These are phyloP conservation scores for Balanococcus diminutus DNA, from an alignment of 2,888 invertebrate species.

Conservation along the genomic window DNA sequence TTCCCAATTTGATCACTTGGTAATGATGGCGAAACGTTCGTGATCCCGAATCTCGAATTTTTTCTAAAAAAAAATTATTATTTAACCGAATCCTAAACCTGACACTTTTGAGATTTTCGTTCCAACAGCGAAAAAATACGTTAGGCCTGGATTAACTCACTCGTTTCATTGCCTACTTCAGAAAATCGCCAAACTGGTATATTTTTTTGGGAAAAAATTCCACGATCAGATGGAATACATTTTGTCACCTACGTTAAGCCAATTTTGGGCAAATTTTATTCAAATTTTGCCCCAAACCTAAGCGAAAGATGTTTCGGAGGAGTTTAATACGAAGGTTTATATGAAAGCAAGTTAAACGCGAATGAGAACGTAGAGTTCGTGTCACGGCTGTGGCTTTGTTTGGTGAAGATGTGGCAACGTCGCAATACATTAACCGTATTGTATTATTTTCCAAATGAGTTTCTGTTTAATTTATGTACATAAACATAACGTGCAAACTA, in stretches of 20 bases:
- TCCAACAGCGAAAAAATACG: not conserved
- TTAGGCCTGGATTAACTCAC: not conserved
- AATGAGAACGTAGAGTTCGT: not conserved
- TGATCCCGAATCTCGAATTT: not conserved
- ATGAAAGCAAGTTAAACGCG: too few species aligned
- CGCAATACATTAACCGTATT: conserved; percentile 20
- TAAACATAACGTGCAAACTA: conserved; percentile 1
- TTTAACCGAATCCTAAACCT: not conserved
- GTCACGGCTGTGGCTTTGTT: not conserved
- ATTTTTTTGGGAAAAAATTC: not conserved
- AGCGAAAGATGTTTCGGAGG: not conserved
- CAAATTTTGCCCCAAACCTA: not conserved
- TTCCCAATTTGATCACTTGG: not conserved
- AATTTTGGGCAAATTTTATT: not conserved
- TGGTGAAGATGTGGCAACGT: not conserved
- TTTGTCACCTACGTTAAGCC: not conserved
- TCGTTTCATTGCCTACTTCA: not conserved
- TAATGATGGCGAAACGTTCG: not conserved
- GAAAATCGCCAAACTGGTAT: not conserved
- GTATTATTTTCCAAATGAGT: not conserved
- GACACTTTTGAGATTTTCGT: not conserved
- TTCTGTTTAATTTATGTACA: not conserved
- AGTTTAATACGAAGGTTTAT: not conserved
- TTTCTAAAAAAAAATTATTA: not conserved
- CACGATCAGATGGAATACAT: not conserved